These are phyloP conservation scores for Leucophenga montana DNA, from an alignment of 2,888 invertebrate species.

Conservation along the genomic window DNA sequence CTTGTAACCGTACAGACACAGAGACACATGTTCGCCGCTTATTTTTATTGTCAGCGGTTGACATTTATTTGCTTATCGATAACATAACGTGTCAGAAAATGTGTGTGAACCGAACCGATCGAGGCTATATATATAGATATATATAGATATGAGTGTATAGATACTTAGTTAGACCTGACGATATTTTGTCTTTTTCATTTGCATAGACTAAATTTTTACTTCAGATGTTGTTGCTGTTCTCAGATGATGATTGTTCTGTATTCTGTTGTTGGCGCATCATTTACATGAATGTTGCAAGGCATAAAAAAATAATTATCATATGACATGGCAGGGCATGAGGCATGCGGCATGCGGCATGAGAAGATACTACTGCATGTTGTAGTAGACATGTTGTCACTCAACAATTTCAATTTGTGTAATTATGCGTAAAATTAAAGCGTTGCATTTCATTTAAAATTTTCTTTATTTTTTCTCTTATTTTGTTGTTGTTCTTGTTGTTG, in stretches of 20 bases:
- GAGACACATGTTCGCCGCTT: constrained; percentile 39
- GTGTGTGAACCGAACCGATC: constrained; percentile 43
- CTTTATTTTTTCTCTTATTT: constrained; percentile 46
- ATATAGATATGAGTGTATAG: too few relatives aligned
- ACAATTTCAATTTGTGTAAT: constrained; percentile 65
- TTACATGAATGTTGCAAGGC: constrained; percentile 38
- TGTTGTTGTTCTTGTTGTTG: constrained; percentile 41
- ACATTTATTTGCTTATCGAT: constrained; percentile 57
- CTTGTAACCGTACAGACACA: background rate
- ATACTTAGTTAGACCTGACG: too few relatives aligned
- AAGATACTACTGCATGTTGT: too few relatives aligned
- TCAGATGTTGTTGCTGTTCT: background rate
- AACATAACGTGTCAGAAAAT: constrained; percentile 50
- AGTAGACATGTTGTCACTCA: constrained; percentile 40
- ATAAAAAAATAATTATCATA: constrained; percentile 59
- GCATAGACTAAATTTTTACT: too few relatives aligned
- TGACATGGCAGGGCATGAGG: background rate
- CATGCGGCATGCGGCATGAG: background rate
- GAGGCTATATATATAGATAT: background rate
- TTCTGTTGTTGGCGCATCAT: constrained; percentile 24
- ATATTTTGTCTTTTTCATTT: too few relatives aligned
- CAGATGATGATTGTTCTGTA: constrained; percentile 12
- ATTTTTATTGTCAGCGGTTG: constrained; percentile 41
- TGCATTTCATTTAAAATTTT: constrained; percentile 57
- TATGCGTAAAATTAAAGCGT: constrained; percentile 68